Base-by-base conservation (phyloP, 2,888 invertebrate species). In the Gymnoscelis rufifasciata region DNA sequence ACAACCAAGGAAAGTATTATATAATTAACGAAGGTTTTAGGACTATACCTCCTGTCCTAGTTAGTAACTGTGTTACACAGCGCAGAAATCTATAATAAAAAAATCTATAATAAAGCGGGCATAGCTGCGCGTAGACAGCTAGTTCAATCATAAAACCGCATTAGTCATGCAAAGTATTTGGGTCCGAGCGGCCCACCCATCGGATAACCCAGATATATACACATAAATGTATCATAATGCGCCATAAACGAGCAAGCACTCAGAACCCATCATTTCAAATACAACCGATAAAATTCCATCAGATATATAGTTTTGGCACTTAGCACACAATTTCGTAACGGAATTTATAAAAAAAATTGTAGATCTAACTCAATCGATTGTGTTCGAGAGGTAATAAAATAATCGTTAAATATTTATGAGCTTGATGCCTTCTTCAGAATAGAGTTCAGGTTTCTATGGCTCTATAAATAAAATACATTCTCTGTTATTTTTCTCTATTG, bases 391-490 rank as follows among this genome's bases (percentile, higher is more conserved):
- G 43, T 30, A 15, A 38, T 48, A 43, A 48, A 49, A 40, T 38
- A 36, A 39, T 49, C 49, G 27, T 49, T 33, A 44, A 44, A 38
- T 12, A 11, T 49, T 44, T 49, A 44, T 33, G 40, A 26, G 24
- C 28, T 11, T 26, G 38, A 38, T 23, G 23, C 40, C 14, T 49
- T 37, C 23, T 37, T 29, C 24, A 43, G 37, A 29, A 41, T 49
- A 44, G 40, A 15, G 33, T 30, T 27, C 26, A 28, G 19, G 12
- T 1, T 26, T 3, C 36, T 28, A 26, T 33, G 24, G 30, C 29
- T 38, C 19, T 29, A 29, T 14, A 14, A 40, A 29, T 23, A 14
- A 14, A 30, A 13, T 37, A 13, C 10, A 39, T 38, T 28, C 33
- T 39, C 36, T 39, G 29, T 45, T 40, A 10, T 24, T 36, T 26